Evolutionary conservation across 2,797 vertebrate species (phyloP), one percentile per base, ranked within the genome.

Genomic region (Poeciliopsis gracilis): DNA sequence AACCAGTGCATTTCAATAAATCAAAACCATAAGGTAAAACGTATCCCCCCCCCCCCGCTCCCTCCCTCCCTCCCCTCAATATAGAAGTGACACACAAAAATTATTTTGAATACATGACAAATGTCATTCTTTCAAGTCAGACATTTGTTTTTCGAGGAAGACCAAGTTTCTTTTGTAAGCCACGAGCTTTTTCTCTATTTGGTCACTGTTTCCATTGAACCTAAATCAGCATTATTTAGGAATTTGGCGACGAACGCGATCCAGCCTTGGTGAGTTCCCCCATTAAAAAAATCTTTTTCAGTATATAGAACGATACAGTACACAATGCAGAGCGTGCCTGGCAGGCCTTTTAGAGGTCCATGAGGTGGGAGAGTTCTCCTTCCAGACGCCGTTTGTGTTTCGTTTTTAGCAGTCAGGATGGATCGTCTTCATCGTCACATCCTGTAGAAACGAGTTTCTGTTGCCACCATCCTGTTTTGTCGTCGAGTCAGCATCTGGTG

Each of bases 361-460:
- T 38, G 28, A 80, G 20, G 13, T 20, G 46, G 78, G 74, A 72
- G 55, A 4, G 71, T 18, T 51, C 7, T 38, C 33, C 72, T 76
- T 45, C 74, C 55, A 75, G 72, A 15, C 53, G 11, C 6, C 30
- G 23, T 36, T 4, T 53, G 4, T 20, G 3, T 80, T 78, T 69
- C 3, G 49, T 25, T 30, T 41, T 5, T 5, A 63, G 67, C 77
- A 84, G 43, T 79, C 81, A 75, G 41, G 43, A 77, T 61, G 81
- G 78, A 86, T 75, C 61, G 49, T 76, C 77, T 88, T 88, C 82
- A 88, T 45, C 0, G 86, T 90, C 90, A 89, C 75, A 77, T 88
- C 82, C 69, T 0, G 53, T 1, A 1, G 6, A 25, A 15, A 41
- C 55, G 7, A 1, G 16, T n/a, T 36, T 36, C 33, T 49, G 43